These are phyloP conservation scores for Melolontha melolontha DNA, from an alignment of 2,888 invertebrate species.

Conservation along the genomic window DNA sequence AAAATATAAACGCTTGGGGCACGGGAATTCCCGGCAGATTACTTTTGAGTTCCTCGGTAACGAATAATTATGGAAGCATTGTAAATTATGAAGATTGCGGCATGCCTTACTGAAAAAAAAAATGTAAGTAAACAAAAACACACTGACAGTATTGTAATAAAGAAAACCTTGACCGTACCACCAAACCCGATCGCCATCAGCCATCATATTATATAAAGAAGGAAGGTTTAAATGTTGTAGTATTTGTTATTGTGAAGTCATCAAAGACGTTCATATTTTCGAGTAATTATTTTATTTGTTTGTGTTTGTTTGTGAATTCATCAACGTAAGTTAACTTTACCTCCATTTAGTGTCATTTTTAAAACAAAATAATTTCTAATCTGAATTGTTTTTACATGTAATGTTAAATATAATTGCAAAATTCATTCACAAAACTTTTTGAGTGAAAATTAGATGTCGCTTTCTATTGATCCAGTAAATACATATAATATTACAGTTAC, in stretches of 20 bases:
- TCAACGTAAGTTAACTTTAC: no score
- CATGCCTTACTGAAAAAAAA: background rate
- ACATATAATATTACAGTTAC: no score
- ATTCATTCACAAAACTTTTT: no score
- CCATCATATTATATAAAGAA: constrained; percentile 10
- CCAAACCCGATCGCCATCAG: background rate
- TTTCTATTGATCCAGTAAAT: no score
- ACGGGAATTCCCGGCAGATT: constrained; percentile 11
- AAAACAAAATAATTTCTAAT: no score
- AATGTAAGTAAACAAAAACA: constrained; percentile 9
- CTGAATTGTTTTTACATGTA: no score
- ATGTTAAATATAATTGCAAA: no score
- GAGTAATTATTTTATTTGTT: no score
- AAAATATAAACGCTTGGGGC: background rate
- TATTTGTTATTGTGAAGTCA: background rate
- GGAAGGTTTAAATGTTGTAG: background rate
- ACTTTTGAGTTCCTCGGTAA: background rate
- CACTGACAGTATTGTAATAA: constrained; percentile 3
- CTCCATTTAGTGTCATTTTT: no score
- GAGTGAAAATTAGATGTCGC: no score
- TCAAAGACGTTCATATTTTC: background rate
- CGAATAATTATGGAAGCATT: constrained; percentile 7
- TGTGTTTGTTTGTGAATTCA: no score
- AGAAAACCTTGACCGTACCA: constrained; percentile 19
- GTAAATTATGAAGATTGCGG: background rate